phyloP scores from a whole-genome alignment of 1,140 invertebrate species.

The Lepidurus arcticus region DNA sequence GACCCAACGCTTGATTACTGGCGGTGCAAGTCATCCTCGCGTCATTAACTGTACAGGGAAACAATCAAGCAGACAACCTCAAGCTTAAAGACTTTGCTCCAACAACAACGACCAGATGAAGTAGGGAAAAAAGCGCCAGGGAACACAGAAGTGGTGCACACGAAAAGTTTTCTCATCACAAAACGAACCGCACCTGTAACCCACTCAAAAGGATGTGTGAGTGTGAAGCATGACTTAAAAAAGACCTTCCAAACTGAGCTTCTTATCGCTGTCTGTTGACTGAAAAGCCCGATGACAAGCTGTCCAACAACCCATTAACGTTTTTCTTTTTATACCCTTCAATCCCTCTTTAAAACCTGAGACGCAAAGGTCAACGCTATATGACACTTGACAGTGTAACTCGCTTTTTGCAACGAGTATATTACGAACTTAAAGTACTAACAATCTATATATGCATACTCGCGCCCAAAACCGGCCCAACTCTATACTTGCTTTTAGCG shows the following conservation, averaged over 20 bases:
- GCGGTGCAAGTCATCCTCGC: constrained; percentile 16
- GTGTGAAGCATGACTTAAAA: background rate
- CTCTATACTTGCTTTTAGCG: no score
- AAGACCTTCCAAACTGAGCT: background rate
- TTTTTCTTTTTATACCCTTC: background rate
- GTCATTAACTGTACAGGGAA: constrained; percentile 14
- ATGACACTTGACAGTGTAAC: background rate
- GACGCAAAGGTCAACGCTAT: background rate
- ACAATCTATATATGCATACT: no score
- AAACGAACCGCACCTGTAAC: background rate
- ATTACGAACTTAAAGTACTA: no score
- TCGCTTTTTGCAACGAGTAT: no score
- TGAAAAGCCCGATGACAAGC: background rate
- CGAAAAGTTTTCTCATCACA: background rate
- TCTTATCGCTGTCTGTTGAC: background rate
- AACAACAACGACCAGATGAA: background rate
- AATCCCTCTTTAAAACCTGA: background rate
- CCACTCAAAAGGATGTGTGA: background rate
- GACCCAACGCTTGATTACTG: constrained; percentile 6
- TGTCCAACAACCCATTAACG: background rate
- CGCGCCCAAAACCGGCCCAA: no score
- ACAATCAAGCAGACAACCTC: constrained; percentile 1
- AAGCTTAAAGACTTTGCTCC: background rate
- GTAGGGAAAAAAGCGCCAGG: background rate
- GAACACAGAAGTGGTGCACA: background rate